These are phyloP conservation scores for Tortricodes alternella DNA, from an alignment of 2,888 invertebrate genomes.

Conservation along the genomic window DNA sequence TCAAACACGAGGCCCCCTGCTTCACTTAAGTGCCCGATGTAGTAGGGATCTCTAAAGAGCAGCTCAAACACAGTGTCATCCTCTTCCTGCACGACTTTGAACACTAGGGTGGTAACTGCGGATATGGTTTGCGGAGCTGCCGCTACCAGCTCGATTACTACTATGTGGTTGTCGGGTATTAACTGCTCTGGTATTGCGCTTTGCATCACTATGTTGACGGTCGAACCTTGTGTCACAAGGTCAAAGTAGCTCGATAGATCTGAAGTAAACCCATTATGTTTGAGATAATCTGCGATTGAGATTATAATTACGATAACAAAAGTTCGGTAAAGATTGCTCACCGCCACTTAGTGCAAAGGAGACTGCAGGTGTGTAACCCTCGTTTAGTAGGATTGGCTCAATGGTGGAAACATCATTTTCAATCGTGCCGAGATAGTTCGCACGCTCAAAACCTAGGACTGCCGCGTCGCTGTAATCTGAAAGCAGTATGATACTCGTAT, in stretches of 20 bases:
- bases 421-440: slow-evolving; percentile 35
- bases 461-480: slow-evolving; percentile 9
- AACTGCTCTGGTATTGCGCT: slow-evolving; percentile 37
- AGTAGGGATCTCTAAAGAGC: slow-evolving; percentile 39
- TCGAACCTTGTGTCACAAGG: slow-evolving; percentile 21
- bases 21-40: slow-evolving; percentile 40
- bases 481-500: background rate
- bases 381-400: slow-evolving; percentile 29
- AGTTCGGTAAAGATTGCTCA: slow-evolving; percentile 25
- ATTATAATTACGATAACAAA: too few species aligned
- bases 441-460: slow-evolving; percentile 37
- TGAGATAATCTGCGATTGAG: too few species aligned
- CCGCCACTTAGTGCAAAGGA: slow-evolving; percentile 44
- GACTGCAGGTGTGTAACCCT: slow-evolving; percentile 32
- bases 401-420: slow-evolving; percentile 21
- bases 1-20: slow-evolving; percentile 34
- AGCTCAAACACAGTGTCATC: slow-evolving; percentile 20
- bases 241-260: slow-evolving; percentile 37
- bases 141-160: slow-evolving; percentile 44
- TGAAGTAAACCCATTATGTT: background rate
- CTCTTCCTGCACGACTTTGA: slow-evolving; percentile 34
- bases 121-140: slow-evolving; percentile 39
- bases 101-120: slow-evolving; percentile 41
- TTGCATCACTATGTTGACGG: slow-evolving; percentile 36
- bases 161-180: slow-evolving; percentile 40